Conservation (phyloP, 1,140 invertebrate species). For the Caenorhabditis elegans region WBcel235 BX284606.5:8400501-8401000, state of each 20-base stretch:
- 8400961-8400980: too few species aligned
- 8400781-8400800: too few species aligned
- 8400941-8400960: too few species aligned
- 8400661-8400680: background rate
- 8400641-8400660: conserved; percentile 12
- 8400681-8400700: background rate
- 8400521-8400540: conserved; percentile 32
- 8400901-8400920: too few species aligned
- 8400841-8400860: too few species aligned
- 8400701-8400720: background rate
- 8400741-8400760: background rate
- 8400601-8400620: conserved; percentile 17
- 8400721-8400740: background rate
- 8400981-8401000: too few species aligned
- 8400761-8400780: too few species aligned
- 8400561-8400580: background rate
- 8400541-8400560: conserved; percentile 28
- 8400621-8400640: background rate
- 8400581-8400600: conserved; percentile 22
- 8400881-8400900: too few species aligned
- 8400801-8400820: too few species aligned
- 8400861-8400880: too few species aligned
- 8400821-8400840: too few species aligned
- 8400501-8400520: conserved; percentile 18
- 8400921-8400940: too few species aligned